phyloP scores from a whole-genome alignment of 2,888 invertebrate genomes.

The Trissonchulus latispiculum region DNA sequence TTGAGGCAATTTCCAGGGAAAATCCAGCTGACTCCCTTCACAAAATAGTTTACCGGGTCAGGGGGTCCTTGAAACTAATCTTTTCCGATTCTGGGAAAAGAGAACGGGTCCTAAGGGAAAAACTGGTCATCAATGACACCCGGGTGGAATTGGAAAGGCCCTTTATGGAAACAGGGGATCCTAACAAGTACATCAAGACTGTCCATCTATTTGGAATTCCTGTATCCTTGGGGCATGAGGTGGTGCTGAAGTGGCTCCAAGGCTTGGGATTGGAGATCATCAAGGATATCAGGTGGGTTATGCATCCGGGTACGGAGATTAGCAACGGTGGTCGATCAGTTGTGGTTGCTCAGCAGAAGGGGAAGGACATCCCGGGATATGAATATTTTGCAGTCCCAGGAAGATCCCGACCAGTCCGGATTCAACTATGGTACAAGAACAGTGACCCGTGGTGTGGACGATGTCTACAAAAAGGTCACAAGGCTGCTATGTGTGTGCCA shows the following conservation, averaged over 20 bases:
- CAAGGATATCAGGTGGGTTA: background rate
- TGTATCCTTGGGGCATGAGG: background rate
- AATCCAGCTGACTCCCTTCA: background rate
- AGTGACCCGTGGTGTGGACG: background rate
- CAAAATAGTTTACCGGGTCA: background rate
- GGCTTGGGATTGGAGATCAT: background rate
- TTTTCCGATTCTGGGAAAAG: background rate
- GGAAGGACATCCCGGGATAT: constrained; percentile 9
- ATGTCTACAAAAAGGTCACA: constrained; percentile 6
- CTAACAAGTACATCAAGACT: background rate
- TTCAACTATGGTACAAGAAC: background rate
- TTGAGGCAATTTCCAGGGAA: background rate
- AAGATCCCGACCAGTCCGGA: background rate
- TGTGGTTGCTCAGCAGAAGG: background rate
- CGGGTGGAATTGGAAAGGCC: background rate
- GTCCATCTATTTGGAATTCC: constrained; percentile 10
- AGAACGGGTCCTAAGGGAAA: too few relatives aligned
- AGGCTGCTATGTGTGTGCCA: too few relatives aligned
- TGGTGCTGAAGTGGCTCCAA: background rate
- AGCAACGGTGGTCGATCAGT: constrained; percentile 14
- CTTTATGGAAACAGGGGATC: background rate
- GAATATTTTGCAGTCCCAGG: background rate
- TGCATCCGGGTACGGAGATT: background rate
- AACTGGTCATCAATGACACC: background rate
- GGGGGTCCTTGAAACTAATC: background rate